Evolutionary conservation across 2,888 invertebrate species (phyloP).

Genomic region (Watsonalla cultraria): DNA sequence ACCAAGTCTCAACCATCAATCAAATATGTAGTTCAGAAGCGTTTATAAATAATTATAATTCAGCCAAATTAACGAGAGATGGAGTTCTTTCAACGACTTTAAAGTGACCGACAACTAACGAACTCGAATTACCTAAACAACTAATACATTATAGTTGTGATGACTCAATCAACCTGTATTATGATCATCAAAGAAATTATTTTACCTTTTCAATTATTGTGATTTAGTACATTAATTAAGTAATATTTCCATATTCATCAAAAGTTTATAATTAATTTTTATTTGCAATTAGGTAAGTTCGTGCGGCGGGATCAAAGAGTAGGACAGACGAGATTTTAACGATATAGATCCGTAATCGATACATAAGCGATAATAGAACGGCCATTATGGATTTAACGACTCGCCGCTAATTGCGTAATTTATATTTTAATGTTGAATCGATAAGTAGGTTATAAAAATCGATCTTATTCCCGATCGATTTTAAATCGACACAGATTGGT

Average conservation of each 20-base stretch:
- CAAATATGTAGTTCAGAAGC: background rate
- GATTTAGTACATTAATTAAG: slow-evolving; percentile 45
- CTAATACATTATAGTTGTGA: slow-evolving; percentile 23
- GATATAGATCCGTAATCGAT: background rate
- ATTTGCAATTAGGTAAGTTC: slow-evolving; percentile 51
- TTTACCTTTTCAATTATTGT: slow-evolving; percentile 40
- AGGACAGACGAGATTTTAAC: slow-evolving; percentile 7
- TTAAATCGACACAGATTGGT: slow-evolving; percentile 18
- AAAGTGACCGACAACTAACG: slow-evolving; percentile 3
- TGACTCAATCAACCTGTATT: slow-evolving; percentile 52
- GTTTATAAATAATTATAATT: background rate
- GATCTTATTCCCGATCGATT: slow-evolving; percentile 16
- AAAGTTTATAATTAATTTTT: slow-evolving; percentile 22
- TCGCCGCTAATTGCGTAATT: background rate
- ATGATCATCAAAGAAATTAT: slow-evolving; percentile 33
- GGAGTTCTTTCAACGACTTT: background rate
- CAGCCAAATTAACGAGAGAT: background rate
- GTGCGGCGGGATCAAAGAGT: slow-evolving; percentile 40
- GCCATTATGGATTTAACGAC: slow-evolving; percentile 1
- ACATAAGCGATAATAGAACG: background rate
- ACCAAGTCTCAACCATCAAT: background rate
- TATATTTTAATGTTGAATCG: slow-evolving; percentile 4
- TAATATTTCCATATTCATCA: slow-evolving; percentile 47
- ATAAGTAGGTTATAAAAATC: slow-evolving; percentile 18
- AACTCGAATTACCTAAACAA: slow-evolving; percentile 16